Conservation (phyloP, 92 coral and sea anemone genomes). For the Zoanthus sansibaricus region DNA sequence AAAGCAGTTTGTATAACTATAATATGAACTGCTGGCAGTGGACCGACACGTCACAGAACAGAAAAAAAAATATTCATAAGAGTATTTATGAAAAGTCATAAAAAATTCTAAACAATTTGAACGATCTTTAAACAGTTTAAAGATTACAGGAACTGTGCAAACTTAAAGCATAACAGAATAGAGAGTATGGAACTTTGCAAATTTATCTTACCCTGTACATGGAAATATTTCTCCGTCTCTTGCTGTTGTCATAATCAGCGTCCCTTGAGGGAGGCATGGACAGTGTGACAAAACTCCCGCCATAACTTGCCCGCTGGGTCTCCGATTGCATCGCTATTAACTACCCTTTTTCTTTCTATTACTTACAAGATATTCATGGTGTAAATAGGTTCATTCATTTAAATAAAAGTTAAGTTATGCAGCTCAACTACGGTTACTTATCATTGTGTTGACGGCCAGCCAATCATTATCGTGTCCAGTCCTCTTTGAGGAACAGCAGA, state of each 20-base stretch:
- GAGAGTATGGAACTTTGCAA: background rate
- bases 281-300: conserved; percentile 79
- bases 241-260: conserved; percentile 77
- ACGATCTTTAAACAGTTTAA: too few species aligned
- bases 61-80: too few species aligned
- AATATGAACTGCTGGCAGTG: too few species aligned
- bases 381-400: conserved; percentile 13
- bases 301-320: conserved; percentile 39
- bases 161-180: too few species aligned
- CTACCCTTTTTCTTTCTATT: conserved; percentile 4
- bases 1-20: too few species aligned
- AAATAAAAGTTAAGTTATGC: conserved; percentile 6
- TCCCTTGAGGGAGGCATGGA: conserved; percentile 80
- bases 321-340: conserved; percentile 37
- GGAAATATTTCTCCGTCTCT: conserved; percentile 72
- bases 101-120: too few species aligned
- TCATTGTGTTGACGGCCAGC: background rate
- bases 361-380: background rate
- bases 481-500: background rate
- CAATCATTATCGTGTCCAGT: conserved; percentile 22
- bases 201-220: conserved; percentile 75
- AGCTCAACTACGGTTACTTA: background rate
- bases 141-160: too few species aligned
- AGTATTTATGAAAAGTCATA: too few species aligned
- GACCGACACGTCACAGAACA: too few species aligned